Percentiles rank a stretch among this genome's conserved stretches.
Conservation (phyloP, 2,797 vertebrate genomes). For the Miopithecus talapoin region DNA sequence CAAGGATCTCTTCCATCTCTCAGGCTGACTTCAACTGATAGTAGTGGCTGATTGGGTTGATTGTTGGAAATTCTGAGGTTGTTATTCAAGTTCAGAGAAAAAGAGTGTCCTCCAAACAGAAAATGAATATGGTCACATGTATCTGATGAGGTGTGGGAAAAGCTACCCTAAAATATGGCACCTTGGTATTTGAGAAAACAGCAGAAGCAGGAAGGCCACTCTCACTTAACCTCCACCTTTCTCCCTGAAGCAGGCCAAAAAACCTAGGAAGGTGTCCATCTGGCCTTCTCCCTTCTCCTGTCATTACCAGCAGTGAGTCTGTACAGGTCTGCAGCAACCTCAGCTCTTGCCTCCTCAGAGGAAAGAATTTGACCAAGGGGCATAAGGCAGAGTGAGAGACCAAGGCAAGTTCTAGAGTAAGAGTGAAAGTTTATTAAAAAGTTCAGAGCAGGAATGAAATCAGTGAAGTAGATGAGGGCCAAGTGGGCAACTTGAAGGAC, state of each 20-base stretch:
- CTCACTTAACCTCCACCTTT: neutral
- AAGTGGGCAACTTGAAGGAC: too few relatives aligned
- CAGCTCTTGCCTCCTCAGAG: too few relatives aligned
- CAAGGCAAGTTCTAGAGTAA: too few relatives aligned
- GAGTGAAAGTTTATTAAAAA: too few relatives aligned
- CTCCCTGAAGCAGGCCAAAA: too few relatives aligned
- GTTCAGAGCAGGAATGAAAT: too few relatives aligned
- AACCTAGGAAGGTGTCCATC: neutral
- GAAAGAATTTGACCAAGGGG: too few relatives aligned
- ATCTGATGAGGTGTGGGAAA: too few relatives aligned
- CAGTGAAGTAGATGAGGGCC: too few relatives aligned
- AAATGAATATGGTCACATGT: neutral
- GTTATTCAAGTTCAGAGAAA: neutral
- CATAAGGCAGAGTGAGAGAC: too few relatives aligned
- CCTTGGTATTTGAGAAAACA: neutral
- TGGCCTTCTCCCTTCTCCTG: neutral
- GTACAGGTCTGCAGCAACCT: too few relatives aligned
- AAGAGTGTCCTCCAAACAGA: neutral
- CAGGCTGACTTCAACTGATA: neutral
- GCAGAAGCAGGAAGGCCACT: neutral
- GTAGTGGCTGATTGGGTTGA: neutral
- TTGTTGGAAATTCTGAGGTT: neutral
- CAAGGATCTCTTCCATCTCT: accelerated
- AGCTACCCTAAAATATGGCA: neutral
- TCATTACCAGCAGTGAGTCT: too few relatives aligned